These are phyloP conservation scores for Heliconius hermathena DNA, from an alignment of 1,140 invertebrate species.

Conservation along the genomic window DNA sequence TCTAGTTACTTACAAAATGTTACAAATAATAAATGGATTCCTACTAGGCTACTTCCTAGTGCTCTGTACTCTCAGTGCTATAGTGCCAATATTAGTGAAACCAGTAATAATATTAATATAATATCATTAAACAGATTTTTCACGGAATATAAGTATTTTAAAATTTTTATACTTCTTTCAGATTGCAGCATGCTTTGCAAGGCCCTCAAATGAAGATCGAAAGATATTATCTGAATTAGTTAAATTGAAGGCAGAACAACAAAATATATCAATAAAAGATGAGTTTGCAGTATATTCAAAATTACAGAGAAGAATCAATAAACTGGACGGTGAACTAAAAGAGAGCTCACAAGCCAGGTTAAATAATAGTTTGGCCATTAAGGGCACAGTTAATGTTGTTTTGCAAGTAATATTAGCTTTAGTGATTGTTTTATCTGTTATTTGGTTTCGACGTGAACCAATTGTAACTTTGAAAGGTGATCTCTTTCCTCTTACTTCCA, in stretches of 20 bases:
- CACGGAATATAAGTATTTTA: not conserved
- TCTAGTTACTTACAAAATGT: constrained; percentile 52
- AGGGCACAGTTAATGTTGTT: constrained; percentile 63
- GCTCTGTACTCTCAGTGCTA: constrained; percentile 63
- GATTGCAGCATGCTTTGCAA: constrained; percentile 69
- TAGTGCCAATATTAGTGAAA: constrained; percentile 68
- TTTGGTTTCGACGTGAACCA: constrained; percentile 71
- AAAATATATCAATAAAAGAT: constrained; percentile 75
- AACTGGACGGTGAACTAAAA: constrained; percentile 66
- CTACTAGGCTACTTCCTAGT: constrained; percentile 67
- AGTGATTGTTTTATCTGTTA: constrained; percentile 61
- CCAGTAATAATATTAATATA: constrained; percentile 55
- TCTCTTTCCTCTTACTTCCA: constrained; percentile 65
- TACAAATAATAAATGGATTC: constrained; percentile 69
- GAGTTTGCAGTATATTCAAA: constrained; percentile 80
- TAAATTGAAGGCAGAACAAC: constrained; percentile 67
- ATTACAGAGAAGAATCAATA: constrained; percentile 74
- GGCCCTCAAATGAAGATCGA: constrained; percentile 66
- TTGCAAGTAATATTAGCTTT: constrained; percentile 65
- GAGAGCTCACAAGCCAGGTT: constrained; percentile 62
- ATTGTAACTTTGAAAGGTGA: constrained; percentile 69
- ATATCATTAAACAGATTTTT: not conserved
- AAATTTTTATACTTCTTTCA: constrained; percentile 43
- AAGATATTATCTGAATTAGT: constrained; percentile 61
- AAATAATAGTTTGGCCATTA: constrained; percentile 65